Evolutionary conservation across 2,888 invertebrate species (phyloP), one percentile per base, ranked within the genome.

Genomic region (Nomada fucata): DNA sequence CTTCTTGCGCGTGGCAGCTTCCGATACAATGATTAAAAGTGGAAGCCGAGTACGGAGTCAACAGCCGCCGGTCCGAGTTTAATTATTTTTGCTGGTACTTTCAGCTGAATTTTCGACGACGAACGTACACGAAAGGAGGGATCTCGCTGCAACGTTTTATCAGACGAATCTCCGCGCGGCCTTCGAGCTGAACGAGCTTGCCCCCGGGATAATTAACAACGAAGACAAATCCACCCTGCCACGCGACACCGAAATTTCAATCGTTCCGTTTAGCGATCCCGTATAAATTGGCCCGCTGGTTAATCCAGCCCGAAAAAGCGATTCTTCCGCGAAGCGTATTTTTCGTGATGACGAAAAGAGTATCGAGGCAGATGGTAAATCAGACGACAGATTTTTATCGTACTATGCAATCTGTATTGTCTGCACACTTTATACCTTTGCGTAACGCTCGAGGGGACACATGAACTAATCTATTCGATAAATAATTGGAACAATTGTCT

Each of bases 1-100:
- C n/a, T 55, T 70, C 29, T 67, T 65, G 52, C 29, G 9, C 65
- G 53, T 13, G n/a, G 20, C 36, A 18, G 15, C 26, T 23, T 44
- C 20, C 23, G 42, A 61, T 61, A 23, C 53, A 42, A 42, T 68
- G 53, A 67, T 76, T 55, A 76, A 76, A 78, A 67, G 44, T 60
- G 53, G 23, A 60, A 18, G 7, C 20, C 5, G 15, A 23, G 29
- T 15, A 2, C 20, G 57, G 18, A 60, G 60, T 67, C 77, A 68
- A 76, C 53, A 65, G 60, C 23, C 44, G 20, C 13, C 47, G 60
- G n/a, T 36, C 20, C 11, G 50, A 50, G 42, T 79, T 79, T 78
- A 79, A 78, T 68, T 79, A 79, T 78, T 79, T 78, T 60, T 60
- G 13, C 63, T 60, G 47, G 59, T 69, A 52, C 63, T 71, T 47